These are phyloP conservation scores for Tragelaphus oryx DNA, from an alignment of 2,797 vertebrate species.

Conservation along the genomic window DNA sequence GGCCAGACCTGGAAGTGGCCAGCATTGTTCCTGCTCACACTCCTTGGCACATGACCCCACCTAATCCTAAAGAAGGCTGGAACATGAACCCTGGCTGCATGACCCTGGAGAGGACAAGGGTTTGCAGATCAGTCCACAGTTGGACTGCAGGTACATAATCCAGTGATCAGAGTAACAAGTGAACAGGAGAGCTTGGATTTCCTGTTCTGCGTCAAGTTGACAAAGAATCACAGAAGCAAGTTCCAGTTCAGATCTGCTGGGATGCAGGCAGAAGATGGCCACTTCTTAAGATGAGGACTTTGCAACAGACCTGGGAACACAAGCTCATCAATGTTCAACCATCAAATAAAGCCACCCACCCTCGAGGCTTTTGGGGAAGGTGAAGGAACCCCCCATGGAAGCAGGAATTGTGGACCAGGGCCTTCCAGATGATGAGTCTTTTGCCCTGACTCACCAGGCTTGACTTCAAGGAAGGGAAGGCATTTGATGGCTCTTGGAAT, in stretches of 20 bases:
- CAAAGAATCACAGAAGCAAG: not conserved
- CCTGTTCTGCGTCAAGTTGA: not conserved
- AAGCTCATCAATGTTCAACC: not conserved
- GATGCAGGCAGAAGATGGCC: not conserved
- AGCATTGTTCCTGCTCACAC: not conserved
- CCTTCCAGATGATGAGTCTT: not conserved
- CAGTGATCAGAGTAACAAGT: not conserved
- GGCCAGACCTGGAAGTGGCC: not conserved
- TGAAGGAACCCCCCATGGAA: not conserved
- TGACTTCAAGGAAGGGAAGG: not conserved
- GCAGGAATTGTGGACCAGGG: accelerated
- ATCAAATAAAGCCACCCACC: not conserved
- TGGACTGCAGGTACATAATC: not conserved
- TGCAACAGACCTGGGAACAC: not conserved
- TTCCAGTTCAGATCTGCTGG: not conserved
- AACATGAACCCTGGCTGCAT: not conserved
- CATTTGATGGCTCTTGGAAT: not conserved
- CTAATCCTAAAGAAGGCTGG: not conserved
- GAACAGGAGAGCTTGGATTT: not conserved
- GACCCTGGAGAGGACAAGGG: not conserved
- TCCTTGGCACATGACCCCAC: not conserved
- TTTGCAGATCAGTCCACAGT: not conserved
- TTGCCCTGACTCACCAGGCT: not conserved
- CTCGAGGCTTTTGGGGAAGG: not conserved
- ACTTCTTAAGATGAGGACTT: not conserved